phyloP scores from a whole-genome alignment of 1,140 invertebrate genomes.

The Lordiphosa stackelbergi region DNA sequence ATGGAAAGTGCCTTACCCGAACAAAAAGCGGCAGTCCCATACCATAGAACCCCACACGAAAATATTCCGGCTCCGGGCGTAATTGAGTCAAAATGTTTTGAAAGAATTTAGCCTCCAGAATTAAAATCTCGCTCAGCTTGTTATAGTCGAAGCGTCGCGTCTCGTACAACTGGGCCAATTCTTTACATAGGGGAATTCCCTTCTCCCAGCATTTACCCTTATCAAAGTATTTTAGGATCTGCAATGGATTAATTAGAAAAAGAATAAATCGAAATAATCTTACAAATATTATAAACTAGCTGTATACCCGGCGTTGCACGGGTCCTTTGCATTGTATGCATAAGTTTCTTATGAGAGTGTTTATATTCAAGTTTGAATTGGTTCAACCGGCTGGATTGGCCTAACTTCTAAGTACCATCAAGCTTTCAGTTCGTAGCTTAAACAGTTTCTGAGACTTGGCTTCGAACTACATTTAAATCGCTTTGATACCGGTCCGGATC shows the following conservation, averaged over 20 bases:
- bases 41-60: slow-evolving; percentile 97
- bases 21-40: slow-evolving; percentile 95
- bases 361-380: too few species aligned
- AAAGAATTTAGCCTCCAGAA: slow-evolving; percentile 91
- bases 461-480: too few species aligned
- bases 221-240: slow-evolving; percentile 95
- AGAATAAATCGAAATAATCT: too few species aligned
- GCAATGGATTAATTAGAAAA: not conserved
- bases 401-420: too few species aligned
- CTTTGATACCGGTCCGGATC: too few species aligned
- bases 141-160: slow-evolving; percentile 93
- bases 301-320: too few species aligned
- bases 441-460: too few species aligned
- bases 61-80: slow-evolving; percentile 96
- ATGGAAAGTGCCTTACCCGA: slow-evolving; percentile 82
- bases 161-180: slow-evolving; percentile 93
- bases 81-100: slow-evolving; percentile 93
- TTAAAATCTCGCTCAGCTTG: slow-evolving; percentile 89
- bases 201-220: slow-evolving; percentile 98
- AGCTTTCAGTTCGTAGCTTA: too few species aligned
- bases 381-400: too few species aligned
- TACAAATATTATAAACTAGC: too few species aligned
- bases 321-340: too few species aligned
- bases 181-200: slow-evolving; percentile 94
- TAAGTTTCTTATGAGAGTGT: too few species aligned